Conservation (phyloP, 2,888 invertebrate species). For the Strigamia maritima region DNA sequence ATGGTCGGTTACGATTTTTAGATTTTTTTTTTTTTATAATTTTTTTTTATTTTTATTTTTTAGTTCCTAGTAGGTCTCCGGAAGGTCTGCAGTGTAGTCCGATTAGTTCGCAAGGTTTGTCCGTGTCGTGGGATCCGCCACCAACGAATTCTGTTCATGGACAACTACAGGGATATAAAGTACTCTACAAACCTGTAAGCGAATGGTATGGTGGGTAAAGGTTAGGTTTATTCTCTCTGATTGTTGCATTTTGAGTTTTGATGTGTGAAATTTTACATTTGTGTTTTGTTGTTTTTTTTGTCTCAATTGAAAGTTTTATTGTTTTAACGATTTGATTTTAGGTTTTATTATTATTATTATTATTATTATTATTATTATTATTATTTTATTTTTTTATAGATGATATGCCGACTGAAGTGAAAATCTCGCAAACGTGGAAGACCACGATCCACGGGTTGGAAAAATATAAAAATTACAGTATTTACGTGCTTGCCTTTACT, state of each 20-base stretch:
- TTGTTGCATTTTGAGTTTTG: not conserved
- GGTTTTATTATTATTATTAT: too few relatives aligned
- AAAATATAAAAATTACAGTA: conserved; percentile 52
- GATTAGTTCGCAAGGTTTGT: conserved; percentile 69
- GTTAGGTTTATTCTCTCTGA: conserved; percentile 39
- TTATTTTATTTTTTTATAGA: not conserved
- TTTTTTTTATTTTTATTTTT: conserved; percentile 40
- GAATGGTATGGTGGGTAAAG: conserved; percentile 42
- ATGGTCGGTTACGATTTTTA: conserved; percentile 49
- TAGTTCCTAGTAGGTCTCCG: conserved; percentile 76
- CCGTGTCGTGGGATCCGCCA: conserved; percentile 73
- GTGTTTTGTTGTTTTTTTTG: not conserved
- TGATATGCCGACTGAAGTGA: conserved; percentile 35
- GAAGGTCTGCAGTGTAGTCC: conserved; percentile 72
- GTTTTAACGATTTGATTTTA: not conserved
- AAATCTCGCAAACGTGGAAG: conserved; percentile 40
- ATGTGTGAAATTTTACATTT: not conserved
- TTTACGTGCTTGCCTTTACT: conserved; percentile 53
- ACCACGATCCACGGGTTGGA: conserved; percentile 45
- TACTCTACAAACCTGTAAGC: conserved; percentile 46
- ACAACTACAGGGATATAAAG: conserved; percentile 52
- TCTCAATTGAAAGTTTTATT: not conserved
- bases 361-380: too few relatives aligned
- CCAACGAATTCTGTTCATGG: conserved; percentile 64
- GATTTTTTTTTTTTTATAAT: not conserved